These are phyloP conservation scores for Leptopilina boulardi DNA, from an alignment of 1,140 invertebrate genomes.

Conservation along the genomic window DNA sequence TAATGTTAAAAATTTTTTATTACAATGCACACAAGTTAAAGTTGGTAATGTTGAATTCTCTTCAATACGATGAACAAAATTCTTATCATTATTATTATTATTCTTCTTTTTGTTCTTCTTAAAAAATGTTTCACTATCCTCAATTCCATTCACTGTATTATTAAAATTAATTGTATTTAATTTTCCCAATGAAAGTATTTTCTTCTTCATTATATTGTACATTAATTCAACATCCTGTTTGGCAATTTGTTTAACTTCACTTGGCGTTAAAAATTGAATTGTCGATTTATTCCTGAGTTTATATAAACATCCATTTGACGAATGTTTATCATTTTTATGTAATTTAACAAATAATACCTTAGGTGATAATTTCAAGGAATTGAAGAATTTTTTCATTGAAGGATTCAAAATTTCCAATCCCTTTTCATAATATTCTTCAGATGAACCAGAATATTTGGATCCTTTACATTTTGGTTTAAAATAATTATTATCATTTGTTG, in stretches of 20 bases:
- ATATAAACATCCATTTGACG: neutral
- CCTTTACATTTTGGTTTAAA: neutral
- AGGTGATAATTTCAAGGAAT: neutral
- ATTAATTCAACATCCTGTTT: neutral
- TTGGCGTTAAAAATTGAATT: neutral
- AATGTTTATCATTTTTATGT: neutral
- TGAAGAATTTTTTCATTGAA: neutral
- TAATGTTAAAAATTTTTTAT: neutral
- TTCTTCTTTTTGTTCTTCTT: no score
- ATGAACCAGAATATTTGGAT: neutral
- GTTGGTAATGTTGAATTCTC: neutral
- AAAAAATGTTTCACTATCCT: neutral
- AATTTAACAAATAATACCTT: conserved; percentile 3
- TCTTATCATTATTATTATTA: no score
- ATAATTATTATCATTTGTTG: neutral
- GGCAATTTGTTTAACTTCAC: neutral
- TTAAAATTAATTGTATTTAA: conserved; percentile 11
- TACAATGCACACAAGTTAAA: neutral
- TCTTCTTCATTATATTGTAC: neutral
- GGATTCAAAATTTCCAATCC: neutral
- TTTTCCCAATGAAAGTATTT: neutral
- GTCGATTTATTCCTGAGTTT: neutral
- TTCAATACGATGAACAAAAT: neutral
- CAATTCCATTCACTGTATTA: neutral
- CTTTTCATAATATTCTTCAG: conserved; percentile 1